Conservation (phyloP, 2,888 invertebrate species). For the Cremastobaeus sp. region DNA sequence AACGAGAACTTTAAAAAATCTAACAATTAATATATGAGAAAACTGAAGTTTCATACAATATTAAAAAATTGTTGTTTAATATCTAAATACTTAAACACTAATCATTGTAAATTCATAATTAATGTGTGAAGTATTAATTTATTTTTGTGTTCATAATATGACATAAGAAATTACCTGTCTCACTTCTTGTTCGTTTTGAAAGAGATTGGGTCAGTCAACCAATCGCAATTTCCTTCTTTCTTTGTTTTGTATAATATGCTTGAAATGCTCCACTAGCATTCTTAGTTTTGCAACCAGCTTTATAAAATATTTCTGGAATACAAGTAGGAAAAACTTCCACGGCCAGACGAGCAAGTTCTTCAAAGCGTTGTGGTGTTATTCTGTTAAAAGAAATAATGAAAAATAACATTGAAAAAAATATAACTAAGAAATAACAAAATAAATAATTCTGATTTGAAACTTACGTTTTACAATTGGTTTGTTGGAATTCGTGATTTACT, state of each 20-base stretch:
- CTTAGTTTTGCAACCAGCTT: conserved; percentile 9
- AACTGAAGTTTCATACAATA: too few relatives aligned
- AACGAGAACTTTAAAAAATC: too few relatives aligned
- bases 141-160: neutral
- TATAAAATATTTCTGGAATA: conserved; percentile 15
- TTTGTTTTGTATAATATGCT: conserved; percentile 28
- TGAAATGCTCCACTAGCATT: conserved; percentile 29
- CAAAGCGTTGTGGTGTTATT: conserved; percentile 27
- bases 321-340: conserved; percentile 15
- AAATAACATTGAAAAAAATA: neutral
- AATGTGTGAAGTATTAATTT: too few relatives aligned
- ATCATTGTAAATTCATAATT: too few relatives aligned
- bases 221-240: conserved; percentile 36
- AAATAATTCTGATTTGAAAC: neutral
- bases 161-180: neutral
- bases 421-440: too few relatives aligned
- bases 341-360: conserved; percentile 1
- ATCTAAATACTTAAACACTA: too few relatives aligned
- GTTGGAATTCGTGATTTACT: conserved; percentile 14
- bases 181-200: conserved; percentile 7
- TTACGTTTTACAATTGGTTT: conserved; percentile 1
- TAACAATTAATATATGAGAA: too few relatives aligned
- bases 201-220: conserved; percentile 1
- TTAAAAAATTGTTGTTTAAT: too few relatives aligned
- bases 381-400: neutral